Conservation (phyloP, 2,797 vertebrate genomes). For the Rhabdomys pumilio region DNA sequence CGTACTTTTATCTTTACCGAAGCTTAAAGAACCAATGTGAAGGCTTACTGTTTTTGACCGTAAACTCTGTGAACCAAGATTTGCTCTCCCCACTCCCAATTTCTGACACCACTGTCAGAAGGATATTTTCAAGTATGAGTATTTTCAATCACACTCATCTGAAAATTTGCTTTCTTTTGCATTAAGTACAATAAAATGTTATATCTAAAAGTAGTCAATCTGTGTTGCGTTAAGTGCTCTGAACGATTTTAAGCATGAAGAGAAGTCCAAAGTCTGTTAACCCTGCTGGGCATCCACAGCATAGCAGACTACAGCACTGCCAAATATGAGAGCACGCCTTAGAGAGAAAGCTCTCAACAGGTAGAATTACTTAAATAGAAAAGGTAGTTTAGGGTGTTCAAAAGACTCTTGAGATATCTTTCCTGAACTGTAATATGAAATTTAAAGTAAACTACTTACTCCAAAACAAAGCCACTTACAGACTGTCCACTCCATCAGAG, state of each 20-base stretch:
- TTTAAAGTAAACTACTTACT: slow-evolving; percentile 64
- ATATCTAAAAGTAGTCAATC: not conserved
- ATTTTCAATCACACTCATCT: slow-evolving; percentile 26
- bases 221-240: not conserved
- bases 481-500: slow-evolving; percentile 40
- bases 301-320: not conserved
- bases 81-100: not conserved
- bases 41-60: not conserved
- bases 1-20: not conserved
- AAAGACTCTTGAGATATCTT: slow-evolving; percentile 52
- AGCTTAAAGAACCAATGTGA: slow-evolving; percentile 43
- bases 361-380: slow-evolving; percentile 57
- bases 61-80: not conserved
- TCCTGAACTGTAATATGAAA: slow-evolving; percentile 33
- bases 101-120: slow-evolving; percentile 5
- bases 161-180: slow-evolving; percentile 61
- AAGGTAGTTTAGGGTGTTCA: slow-evolving; percentile 24
- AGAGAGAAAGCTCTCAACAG: slow-evolving; percentile 33
- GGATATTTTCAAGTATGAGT: not conserved
- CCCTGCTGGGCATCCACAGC: not conserved
- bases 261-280: not conserved
- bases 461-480: slow-evolving; percentile 70
- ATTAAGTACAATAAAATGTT: slow-evolving; percentile 21
- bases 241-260: slow-evolving; percentile 51
- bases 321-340: slow-evolving; percentile 27